Evolutionary conservation across 2,888 invertebrate species (phyloP), one percentile per base, ranked within the genome.

Genomic region (Malacosoma neustria): DNA sequence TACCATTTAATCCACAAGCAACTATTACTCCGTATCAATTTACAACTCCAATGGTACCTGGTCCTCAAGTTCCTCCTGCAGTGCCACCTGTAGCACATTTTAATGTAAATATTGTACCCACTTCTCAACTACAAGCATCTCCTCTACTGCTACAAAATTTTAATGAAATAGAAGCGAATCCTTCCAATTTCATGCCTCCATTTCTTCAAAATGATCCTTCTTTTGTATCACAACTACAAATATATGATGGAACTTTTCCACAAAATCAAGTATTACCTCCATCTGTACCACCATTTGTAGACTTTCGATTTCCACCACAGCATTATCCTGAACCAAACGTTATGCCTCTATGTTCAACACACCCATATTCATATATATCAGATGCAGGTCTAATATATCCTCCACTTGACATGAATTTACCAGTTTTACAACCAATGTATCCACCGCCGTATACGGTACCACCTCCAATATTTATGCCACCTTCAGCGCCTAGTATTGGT

Each of bases 31-130:
- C n/a, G n/a, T n/a, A n/a, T n/a, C n/a, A n/a, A n/a, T n/a, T n/a
- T n/a, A n/a, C n/a, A n/a, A n/a, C n/a, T n/a, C n/a, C n/a, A n/a
- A n/a, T n/a, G n/a, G n/a, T n/a, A n/a, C n/a, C n/a, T n/a, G n/a
- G n/a, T n/a, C n/a, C n/a, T n/a, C n/a, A n/a, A n/a, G 29, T 33
- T 11, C 15, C 35, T 15, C 39, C 39, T n/a, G 9, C 39, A 35
- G 35, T 33, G n/a, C 11, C 12, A 14, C 29, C 32, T 30, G n/a
- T 5, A 29, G 2, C 15, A 13, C 39, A 32, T n/a, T n/a, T n/a
- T n/a, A n/a, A n/a, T n/a, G n/a, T n/a, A n/a, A n/a, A n/a, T n/a
- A n/a, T n/a, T n/a, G n/a, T n/a, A 35, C 12, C 13, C 11, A 32
- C 29, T 12, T 13, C 39, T 15, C 32, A 39, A 35, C 30, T 12